Percentiles rank a stretch among this genome's conserved stretches.
These are phyloP conservation scores for Meganola albula DNA, from an alignment of 2,888 invertebrate genomes.

Conservation along the genomic window DNA sequence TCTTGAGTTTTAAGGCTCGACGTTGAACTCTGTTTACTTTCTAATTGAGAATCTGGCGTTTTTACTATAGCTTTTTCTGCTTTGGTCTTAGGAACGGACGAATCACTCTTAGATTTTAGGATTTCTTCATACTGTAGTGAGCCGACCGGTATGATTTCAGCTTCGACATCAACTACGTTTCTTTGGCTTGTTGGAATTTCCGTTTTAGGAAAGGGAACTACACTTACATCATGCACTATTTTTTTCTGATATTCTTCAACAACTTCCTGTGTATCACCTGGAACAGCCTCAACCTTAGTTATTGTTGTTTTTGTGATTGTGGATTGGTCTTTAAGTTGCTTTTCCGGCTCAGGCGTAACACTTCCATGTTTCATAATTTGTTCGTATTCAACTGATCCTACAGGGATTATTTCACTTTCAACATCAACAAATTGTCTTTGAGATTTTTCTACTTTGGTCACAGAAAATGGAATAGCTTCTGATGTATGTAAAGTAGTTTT, in stretches of 20 bases:
- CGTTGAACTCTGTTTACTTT: constrained; percentile 79
- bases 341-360: constrained; percentile 58
- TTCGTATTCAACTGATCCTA: constrained; percentile 64
- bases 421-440: constrained; percentile 69
- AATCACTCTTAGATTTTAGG: constrained; percentile 69
- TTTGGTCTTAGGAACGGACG: constrained; percentile 71
- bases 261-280: constrained; percentile 30
- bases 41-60: constrained; percentile 59
- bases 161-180: constrained; percentile 68
- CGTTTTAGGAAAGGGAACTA: constrained; percentile 69
- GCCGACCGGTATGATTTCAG: constrained; percentile 62
- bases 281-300: constrained; percentile 38
- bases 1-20: constrained; percentile 76
- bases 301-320: constrained; percentile 40
- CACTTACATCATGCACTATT: constrained; percentile 45
- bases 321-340: constrained; percentile 38
- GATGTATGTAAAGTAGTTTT: constrained; percentile 35
- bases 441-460: constrained; percentile 56
- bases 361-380: constrained; percentile 55
- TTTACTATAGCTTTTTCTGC: constrained; percentile 58
- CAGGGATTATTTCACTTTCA: constrained; percentile 67
- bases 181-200: constrained; percentile 69
- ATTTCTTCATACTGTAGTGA: constrained; percentile 71
- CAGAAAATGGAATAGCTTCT: constrained; percentile 56
- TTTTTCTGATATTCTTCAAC: constrained; percentile 57